phyloP scores from a whole-genome alignment of 2,888 invertebrate species.

The Brachynemurus nebulosus region DNA sequence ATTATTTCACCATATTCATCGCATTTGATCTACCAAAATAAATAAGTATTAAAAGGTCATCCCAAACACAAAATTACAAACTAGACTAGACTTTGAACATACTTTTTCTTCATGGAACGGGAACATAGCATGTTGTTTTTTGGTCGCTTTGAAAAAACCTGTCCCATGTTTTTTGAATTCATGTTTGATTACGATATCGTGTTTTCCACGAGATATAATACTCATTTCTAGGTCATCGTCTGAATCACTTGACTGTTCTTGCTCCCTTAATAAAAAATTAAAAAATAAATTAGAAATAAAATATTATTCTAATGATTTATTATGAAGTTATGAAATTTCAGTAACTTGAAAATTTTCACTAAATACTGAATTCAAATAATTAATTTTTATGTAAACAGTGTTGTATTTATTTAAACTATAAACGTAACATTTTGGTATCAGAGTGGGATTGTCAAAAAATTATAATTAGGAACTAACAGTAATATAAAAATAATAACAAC shows the following conservation, averaged over 20 bases:
- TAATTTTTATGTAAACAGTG: neutral
- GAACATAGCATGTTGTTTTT: constrained; percentile 93
- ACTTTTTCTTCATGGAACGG: constrained; percentile 80
- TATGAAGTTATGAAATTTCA: no score
- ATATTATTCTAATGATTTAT: constrained; percentile 6
- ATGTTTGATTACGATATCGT: constrained; percentile 76
- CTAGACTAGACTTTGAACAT: neutral
- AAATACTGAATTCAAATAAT: constrained; percentile 8
- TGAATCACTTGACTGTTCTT: constrained; percentile 62
- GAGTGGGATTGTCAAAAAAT: no score
- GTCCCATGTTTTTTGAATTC: constrained; percentile 45
- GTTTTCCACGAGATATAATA: constrained; percentile 62
- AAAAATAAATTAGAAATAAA: constrained; percentile 4
- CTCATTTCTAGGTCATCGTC: constrained; percentile 76
- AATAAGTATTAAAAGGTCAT: neutral
- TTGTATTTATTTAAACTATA: neutral
- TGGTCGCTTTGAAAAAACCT: constrained; percentile 76
- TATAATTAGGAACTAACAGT: no score
- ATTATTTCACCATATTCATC: constrained; percentile 97
- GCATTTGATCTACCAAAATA: constrained; percentile 41
- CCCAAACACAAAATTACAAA: no score
- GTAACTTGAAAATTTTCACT: no score
- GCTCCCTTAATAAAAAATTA: neutral
- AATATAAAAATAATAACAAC: no score
- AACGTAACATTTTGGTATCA: constrained; percentile 32